Evolutionary conservation across 2,797 vertebrate species (phyloP), one percentile per base, ranked within the genome.

Genomic region (Psittacula derbiana): DNA sequence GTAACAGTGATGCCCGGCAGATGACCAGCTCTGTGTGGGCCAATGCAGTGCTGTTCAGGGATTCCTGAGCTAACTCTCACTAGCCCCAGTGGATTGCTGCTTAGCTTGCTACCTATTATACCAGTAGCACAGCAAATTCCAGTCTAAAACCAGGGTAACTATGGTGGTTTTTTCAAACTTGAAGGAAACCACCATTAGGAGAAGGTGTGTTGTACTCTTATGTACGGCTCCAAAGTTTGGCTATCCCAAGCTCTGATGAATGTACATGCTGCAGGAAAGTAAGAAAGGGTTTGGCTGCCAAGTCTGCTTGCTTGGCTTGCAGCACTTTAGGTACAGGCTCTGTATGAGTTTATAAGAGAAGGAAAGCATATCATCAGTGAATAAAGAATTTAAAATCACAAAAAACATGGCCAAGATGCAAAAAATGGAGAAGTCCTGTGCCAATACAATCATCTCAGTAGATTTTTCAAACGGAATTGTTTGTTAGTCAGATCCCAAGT

Each of bases 331-430:
- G 36, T 72, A 13, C 62, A 93, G 66, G 30, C 18, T 65, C 36
- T 31, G 11, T 30, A 60, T 31, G 49, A 93, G 28, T 43, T 84
- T 50, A 25, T 53, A 75, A 86, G 7, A 31, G 71, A 86, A 66
- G 41, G 50, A 93, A 96, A 81, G 46, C 38, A 6, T 71, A 65
- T 83, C 4, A 82, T 50, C 43, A 47, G 36, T n/a, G 73, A 92
- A 88, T 25, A 86, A 88, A 86, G 40, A 90, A 86, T 88, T 71
- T 69, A 71, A 95, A 92, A n/a, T 30, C 70, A 93, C 83, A 89
- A 61, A 92, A 82, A 67, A 30, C 1, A 46, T 64, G 57, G 58
- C 46, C 5, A 21, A 66, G 43, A 69, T 62, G 71, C 30, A 93
- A 88, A 92, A 84, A 50, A 75, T 27, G 16, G 21, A 24, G 11